Evolutionary conservation across 2,888 invertebrate species (phyloP).

Genomic region (Drosophila meridionalis): DNA sequence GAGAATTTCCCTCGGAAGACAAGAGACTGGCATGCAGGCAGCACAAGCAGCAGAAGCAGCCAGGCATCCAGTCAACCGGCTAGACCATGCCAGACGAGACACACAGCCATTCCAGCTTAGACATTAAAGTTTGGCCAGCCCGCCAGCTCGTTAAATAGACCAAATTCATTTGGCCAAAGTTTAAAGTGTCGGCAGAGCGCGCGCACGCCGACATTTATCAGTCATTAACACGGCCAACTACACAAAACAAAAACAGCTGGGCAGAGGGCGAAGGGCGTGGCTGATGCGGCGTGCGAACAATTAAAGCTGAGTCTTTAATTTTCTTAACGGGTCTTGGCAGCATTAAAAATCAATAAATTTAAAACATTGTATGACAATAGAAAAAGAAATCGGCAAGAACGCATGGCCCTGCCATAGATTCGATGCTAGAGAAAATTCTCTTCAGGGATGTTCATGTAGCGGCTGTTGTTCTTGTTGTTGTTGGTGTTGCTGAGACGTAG

Average conservation of each 20-base stretch:
- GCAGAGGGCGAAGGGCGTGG: not conserved
- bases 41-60: slow-evolving; percentile 5
- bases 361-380: slow-evolving; percentile 59
- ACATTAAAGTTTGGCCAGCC: slow-evolving; percentile 73
- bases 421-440: slow-evolving; percentile 57
- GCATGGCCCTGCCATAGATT: slow-evolving; percentile 50
- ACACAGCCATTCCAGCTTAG: slow-evolving; percentile 63
- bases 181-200: slow-evolving; percentile 67
- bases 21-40: slow-evolving; percentile 40
- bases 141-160: slow-evolving; percentile 68
- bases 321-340: slow-evolving; percentile 23
- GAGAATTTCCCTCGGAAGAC: slow-evolving; percentile 68
- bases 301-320: slow-evolving; percentile 69
- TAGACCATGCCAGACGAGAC: slow-evolving; percentile 46
- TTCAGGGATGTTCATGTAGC: slow-evolving; percentile 56
- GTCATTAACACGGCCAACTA: slow-evolving; percentile 76
- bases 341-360: slow-evolving; percentile 80
- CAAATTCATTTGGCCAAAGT: slow-evolving; percentile 71
- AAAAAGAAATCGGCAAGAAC: slow-evolving; percentile 34
- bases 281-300: slow-evolving; percentile 27
- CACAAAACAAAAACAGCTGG: slow-evolving; percentile 28
- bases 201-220: slow-evolving; percentile 66
- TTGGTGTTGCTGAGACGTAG: slow-evolving; percentile 42
- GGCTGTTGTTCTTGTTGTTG: slow-evolving; percentile 31
- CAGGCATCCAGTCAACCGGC: slow-evolving; percentile 62